Percentiles rank a stretch among this genome's conserved stretches.
Evolutionary conservation across 1,140 invertebrate species (phyloP).

Genomic region (Berghia stephanieae): DNA sequence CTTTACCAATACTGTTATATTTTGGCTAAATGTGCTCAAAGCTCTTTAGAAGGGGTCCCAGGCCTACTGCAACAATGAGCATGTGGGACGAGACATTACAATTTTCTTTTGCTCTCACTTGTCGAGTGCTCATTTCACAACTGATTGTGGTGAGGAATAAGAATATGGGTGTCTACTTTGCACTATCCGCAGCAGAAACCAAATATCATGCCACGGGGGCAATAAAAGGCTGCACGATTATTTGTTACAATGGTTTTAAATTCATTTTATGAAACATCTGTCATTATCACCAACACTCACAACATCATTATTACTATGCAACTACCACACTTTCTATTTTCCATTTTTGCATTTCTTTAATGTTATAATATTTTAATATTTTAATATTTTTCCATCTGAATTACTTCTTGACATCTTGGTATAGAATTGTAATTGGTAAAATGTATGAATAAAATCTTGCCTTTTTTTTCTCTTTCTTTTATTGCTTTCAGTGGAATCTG

Average conservation of each 20-base stretch:
- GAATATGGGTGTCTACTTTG: too few relatives aligned
- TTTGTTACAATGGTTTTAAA: too few relatives aligned
- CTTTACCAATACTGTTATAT: background rate
- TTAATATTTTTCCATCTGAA: background rate
- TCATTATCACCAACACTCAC: background rate
- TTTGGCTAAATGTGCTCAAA: background rate
- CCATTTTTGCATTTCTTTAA: background rate
- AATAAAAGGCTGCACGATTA: too few relatives aligned
- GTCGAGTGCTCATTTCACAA: too few relatives aligned
- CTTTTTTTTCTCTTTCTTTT: slow-evolving; percentile 17
- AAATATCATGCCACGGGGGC: too few relatives aligned
- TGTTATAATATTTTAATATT: background rate
- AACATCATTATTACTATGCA: background rate
- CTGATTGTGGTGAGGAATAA: too few relatives aligned
- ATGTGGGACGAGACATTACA: background rate
- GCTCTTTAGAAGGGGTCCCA: background rate
- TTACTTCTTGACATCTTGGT: background rate
- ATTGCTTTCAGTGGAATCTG: slow-evolving; percentile 51
- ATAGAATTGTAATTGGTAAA: background rate
- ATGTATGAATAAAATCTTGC: background rate
- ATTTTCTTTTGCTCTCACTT: background rate
- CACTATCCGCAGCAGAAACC: too few relatives aligned
- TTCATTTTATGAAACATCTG: too few relatives aligned
- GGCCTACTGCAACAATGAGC: background rate
- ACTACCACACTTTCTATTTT: background rate